These are phyloP conservation scores for Cremastinae sp. DNA, from an alignment of 2,888 invertebrate species.

Conservation along the genomic window DNA sequence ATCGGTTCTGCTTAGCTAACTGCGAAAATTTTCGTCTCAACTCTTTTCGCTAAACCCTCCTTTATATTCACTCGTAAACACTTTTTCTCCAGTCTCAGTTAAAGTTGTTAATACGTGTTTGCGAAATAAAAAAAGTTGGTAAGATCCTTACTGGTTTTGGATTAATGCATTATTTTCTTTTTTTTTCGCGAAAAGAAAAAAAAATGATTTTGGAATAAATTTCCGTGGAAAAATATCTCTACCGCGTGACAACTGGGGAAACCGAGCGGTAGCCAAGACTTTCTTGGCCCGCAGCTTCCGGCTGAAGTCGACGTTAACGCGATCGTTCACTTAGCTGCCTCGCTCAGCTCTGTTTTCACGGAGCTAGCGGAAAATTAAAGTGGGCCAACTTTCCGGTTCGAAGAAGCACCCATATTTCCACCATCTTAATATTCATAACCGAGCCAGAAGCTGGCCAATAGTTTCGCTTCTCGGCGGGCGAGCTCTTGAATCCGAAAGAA, in stretches of 20 bases:
- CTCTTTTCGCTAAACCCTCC: background rate
- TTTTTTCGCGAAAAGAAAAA: slow-evolving; percentile 14
- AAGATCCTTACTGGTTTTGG: too few species aligned
- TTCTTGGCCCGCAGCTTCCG: slow-evolving; percentile 38
- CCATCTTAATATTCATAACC: slow-evolving; percentile 73
- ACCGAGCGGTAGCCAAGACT: slow-evolving; percentile 30
- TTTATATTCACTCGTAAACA: background rate
- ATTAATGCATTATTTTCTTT: background rate
- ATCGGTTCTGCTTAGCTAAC: slow-evolving; percentile 20
- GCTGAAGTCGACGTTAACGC: slow-evolving; percentile 64
- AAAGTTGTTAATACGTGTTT: slow-evolving; percentile 42
- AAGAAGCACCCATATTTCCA: slow-evolving; percentile 68
- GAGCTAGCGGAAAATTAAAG: slow-evolving; percentile 74
- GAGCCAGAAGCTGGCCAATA: slow-evolving; percentile 66
- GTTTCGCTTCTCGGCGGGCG: slow-evolving; percentile 62
- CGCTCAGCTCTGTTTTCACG: slow-evolving; percentile 55
- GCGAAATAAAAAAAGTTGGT: slow-evolving; percentile 30
- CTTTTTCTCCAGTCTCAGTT: background rate
- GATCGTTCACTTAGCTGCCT: slow-evolving; percentile 55
- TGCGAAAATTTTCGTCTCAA: slow-evolving; percentile 3
- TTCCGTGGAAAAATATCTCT: slow-evolving; percentile 37
- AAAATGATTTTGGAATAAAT: slow-evolving; percentile 22
- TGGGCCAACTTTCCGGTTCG: slow-evolving; percentile 70
- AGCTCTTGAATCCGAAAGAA: slow-evolving; percentile 44
- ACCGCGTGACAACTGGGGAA: slow-evolving; percentile 34